Base-by-base conservation (phyloP, 2,113 vertebrate species). In the Sclerurus mexicanus region DNA sequence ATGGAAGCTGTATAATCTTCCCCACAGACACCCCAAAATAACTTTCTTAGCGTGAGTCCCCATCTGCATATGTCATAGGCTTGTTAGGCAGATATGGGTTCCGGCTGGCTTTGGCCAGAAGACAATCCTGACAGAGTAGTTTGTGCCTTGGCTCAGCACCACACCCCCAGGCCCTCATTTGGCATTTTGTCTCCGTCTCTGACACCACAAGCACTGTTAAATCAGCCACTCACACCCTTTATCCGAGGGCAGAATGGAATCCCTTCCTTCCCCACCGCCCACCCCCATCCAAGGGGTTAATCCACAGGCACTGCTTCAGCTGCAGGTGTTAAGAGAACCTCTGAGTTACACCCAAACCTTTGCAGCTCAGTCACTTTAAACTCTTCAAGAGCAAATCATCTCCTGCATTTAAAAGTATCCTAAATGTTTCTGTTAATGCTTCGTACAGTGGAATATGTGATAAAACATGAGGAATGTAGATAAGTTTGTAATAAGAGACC, bases 21-120 rank as follows among this genome's bases (percentile, higher is more conserved):
- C 66, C 59, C 64, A 68, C 39, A 80, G 66, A 27, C 50, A 69
- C 67, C 71, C 82, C 75, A 66, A 78, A 97, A 91, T 58, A 96
- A 60, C 39, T 85, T 86, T 93, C 69, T 33, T 85, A 90, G 69
- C 11, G 5, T 58, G 71, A 94, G 50, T 71, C 42, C 23, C 66
- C 59, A 53, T 86, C 84, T 93, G 69, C 82, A 66, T 50, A 30
- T 35, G 62, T 40, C 55, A 83, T 56, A 33, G 1, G 3, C 47
- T 75, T 35, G 23, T 60, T 92, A 68, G 58, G 84, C 53, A 42
- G 40, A 22, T 22, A 47, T 28, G 80, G 85, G 42, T 77, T 92
- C 64, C 62, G 37, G 67, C 27, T 42, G 50, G 33, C 12, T 59
- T 83, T 83, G 84, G 69, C 74, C 66, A 87, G 50, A 37, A 87